Evolutionary conservation across 1,140 invertebrate species (phyloP), one percentile per base, ranked within the genome.

Genomic region (Drosophila asahinai): DNA sequence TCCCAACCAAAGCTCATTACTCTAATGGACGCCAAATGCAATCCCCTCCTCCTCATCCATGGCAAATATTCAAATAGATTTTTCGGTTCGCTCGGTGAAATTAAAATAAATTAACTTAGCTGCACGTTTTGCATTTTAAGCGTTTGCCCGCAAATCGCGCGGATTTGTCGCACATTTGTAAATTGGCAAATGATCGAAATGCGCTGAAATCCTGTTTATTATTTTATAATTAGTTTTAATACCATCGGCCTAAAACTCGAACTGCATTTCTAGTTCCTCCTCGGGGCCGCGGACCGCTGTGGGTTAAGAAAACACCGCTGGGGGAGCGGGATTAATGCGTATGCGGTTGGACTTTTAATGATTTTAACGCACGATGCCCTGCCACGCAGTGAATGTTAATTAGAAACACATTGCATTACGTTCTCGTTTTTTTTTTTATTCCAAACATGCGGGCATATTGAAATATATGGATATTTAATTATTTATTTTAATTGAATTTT

Each of bases 81-180:
- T 68, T 55, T n/a, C 25, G 45, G 51, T 64, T 48, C 30, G 60
- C 36, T 33, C 27, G 25, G 30, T 17, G 19, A 89, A 89, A 91
- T 80, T 90, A 73, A 86, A 86, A 90, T 90, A 90, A 86, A 90
- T 90, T 86, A 74, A 90, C 79, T 90, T 80, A 81, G 75, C 55
- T 75, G 40, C 38, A 66, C 49, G 74, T 49, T 70, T 78, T 81
- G 84, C 57, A 89, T 84, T 89, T 89, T 84, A 84, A 89, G 59
- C 63, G 70, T 61, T 52, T 42, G 25, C 47, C 64, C 68, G 60
- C 66, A 89, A 89, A 87, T 87, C 73, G 68, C 64, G 54, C 66
- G 60, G 81, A 87, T 90, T 89, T 90, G 66, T 74, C 62, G 64
- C 67, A 66, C 75, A 82, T 90, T 90, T 90, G 86, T 82, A 86